A percentile compares a stretch with the other conserved stretches of the same genome.
Evolutionary conservation across 2,888 invertebrate genomes (phyloP).

Genomic region (Cancer borealis): DNA sequence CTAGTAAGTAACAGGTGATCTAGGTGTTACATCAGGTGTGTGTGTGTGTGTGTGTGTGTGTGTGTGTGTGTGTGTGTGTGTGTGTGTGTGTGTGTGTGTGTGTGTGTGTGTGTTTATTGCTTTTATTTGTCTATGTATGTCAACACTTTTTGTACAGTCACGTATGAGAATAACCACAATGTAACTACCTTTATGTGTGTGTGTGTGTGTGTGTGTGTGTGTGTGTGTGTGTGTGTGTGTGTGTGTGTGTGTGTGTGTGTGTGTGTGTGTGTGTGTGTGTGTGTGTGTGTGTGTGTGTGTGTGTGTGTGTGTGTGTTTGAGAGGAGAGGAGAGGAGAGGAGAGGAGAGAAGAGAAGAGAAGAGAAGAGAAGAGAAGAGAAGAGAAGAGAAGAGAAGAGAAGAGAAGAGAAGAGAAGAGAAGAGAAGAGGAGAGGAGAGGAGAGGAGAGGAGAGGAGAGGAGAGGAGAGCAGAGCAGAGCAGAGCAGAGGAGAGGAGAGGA

Average conservation of each 20-base stretch:
- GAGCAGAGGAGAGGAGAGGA: too few relatives aligned
- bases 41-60: constrained; percentile 37
- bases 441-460: too few relatives aligned
- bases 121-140: background rate
- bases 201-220: too few relatives aligned
- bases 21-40: background rate
- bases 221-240: background rate
- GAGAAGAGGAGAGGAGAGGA: too few relatives aligned
- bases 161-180: background rate
- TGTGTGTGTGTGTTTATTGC: background rate
- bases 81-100: background rate
- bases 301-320: constrained; percentile 8
- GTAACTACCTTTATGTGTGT: background rate
- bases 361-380: too few relatives aligned
- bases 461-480: too few relatives aligned
- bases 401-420: too few relatives aligned
- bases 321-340: too few relatives aligned
- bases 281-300: constrained; percentile 10
- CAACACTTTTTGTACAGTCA: background rate
- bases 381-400: too few relatives aligned
- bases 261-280: background rate
- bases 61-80: constrained; percentile 40
- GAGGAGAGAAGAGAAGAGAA: too few relatives aligned
- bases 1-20: background rate
- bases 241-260: too few relatives aligned